A percentile compares a stretch with the other conserved stretches of the same genome.
These are phyloP conservation scores for Montipora cactus DNA, from an alignment of 64 coral and sea anemone species.

Conservation along the genomic window DNA sequence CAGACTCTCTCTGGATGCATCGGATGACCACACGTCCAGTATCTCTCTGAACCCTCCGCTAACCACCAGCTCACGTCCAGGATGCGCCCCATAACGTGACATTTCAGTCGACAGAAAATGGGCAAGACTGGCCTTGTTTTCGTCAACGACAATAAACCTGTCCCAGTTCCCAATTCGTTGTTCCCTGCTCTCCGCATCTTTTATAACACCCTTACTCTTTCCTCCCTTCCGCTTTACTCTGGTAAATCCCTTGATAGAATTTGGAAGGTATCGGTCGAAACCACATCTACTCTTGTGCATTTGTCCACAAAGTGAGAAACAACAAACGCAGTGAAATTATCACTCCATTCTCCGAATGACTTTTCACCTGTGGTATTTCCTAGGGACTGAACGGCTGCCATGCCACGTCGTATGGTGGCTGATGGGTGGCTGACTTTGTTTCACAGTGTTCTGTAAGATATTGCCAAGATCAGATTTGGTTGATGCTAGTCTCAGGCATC, in stretches of 20 bases:
- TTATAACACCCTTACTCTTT: constrained; percentile 46
- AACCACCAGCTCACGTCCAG: not conserved
- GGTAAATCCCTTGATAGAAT: constrained; percentile 59
- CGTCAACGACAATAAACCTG: no score
- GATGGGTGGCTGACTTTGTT: constrained; percentile 9
- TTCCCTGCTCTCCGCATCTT: constrained; percentile 39
- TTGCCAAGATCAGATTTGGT: no score
- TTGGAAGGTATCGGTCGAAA: constrained; percentile 60
- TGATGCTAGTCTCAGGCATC: no score
- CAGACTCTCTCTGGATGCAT: not conserved
- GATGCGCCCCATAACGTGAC: not conserved
- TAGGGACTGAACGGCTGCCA: no score
- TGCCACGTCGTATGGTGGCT: no score
- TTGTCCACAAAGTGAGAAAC: constrained; percentile 52
- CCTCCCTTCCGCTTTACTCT: not conserved
- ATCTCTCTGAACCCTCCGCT: no score
- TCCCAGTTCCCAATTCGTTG: constrained; percentile 60
- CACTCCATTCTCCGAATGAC: constrained; percentile 68
- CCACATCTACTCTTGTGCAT: constrained; percentile 64
- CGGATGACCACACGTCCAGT: constrained; percentile 46
- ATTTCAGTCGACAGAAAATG: not conserved
- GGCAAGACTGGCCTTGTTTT: no score
- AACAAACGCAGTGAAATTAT: constrained; percentile 34
- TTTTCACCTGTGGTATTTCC: constrained; percentile 25
- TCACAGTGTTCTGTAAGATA: constrained; percentile 24